Conservation (phyloP, 2,888 invertebrate genomes). For the Stenolophus ochropezus region DNA sequence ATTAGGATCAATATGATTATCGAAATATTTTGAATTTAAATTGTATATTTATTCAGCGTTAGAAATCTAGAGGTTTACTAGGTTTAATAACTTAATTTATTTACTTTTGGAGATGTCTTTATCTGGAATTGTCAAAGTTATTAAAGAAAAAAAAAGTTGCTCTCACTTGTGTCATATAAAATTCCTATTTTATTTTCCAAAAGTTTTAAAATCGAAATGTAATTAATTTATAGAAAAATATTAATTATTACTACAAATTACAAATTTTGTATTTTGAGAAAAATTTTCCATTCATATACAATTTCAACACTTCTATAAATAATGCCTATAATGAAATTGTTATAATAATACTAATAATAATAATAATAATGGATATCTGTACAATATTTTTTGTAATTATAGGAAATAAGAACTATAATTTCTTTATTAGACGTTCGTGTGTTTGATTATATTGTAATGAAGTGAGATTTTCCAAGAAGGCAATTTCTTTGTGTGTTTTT, state of each 20-base stretch:
- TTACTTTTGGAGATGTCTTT: conserved; percentile 5
- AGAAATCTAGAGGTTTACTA: conserved; percentile 30
- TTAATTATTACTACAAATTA: too few species aligned
- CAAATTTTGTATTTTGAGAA: too few species aligned
- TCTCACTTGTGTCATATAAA: conserved; percentile 7
- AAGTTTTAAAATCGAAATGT: not conserved
- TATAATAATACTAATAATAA: not conserved
- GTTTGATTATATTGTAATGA: not conserved
- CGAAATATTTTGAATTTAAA: conserved; percentile 50
- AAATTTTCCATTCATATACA: not conserved
- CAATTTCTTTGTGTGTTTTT: conserved; percentile 9
- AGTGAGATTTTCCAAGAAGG: not conserved
- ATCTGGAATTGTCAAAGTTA: conserved; percentile 3
- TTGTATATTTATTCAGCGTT: conserved; percentile 49
- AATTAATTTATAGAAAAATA: conserved; percentile 6
- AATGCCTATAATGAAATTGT: too few species aligned
- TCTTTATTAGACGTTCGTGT: not conserved
- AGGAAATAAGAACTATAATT: not conserved
- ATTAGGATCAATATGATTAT: conserved; percentile 51
- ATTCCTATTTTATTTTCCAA: conserved; percentile 13
- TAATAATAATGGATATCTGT: not conserved
- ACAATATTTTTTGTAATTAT: not conserved
- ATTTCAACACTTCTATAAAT: not conserved
- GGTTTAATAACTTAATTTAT: conserved; percentile 48
- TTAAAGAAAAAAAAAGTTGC: not conserved